Evolutionary conservation across 37 sponge, comb jelly and placozoan genomes (phyloP).

Genomic region (Lycopodina hypogea): DNA sequence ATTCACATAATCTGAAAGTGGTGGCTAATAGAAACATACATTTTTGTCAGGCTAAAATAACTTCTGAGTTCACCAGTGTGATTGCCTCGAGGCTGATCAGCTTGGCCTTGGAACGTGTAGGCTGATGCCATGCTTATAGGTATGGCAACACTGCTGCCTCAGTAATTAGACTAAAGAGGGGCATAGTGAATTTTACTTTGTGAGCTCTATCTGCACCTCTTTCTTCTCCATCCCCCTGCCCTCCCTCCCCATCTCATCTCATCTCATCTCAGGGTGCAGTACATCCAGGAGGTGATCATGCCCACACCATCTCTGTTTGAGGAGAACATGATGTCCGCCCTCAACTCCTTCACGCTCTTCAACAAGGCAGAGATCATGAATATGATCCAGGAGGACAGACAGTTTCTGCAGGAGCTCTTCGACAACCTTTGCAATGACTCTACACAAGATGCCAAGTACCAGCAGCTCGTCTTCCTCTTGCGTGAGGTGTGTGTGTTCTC

Average conservation of each 20-base stretch:
- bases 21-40: no score
- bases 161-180: no score
- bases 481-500: constrained; percentile 40
- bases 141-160: no score
- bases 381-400: constrained; percentile 56
- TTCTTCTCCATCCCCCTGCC: background rate
- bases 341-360: constrained; percentile 79
- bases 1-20: no score
- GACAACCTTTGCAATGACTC: constrained; percentile 38
- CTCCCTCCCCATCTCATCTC: no score
- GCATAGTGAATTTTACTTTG: no score
- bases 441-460: constrained; percentile 35
- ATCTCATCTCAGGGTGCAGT: constrained; percentile 76
- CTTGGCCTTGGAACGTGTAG: no score
- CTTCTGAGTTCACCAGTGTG: no score
- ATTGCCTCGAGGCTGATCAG: no score
- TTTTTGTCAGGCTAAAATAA: no score
- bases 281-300: constrained; percentile 91
- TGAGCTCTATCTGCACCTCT: no score
- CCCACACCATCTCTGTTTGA: constrained; percentile 98
- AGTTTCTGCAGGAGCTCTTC: constrained; percentile 70
- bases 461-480: constrained; percentile 50
- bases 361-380: constrained; percentile 88
- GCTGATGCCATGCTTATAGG: no score
- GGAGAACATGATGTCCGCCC: constrained; percentile 89